These are phyloP conservation scores for Phrynosoma blainvillii DNA, from an alignment of 2,113 vertebrate species.

Conservation along the genomic window DNA sequence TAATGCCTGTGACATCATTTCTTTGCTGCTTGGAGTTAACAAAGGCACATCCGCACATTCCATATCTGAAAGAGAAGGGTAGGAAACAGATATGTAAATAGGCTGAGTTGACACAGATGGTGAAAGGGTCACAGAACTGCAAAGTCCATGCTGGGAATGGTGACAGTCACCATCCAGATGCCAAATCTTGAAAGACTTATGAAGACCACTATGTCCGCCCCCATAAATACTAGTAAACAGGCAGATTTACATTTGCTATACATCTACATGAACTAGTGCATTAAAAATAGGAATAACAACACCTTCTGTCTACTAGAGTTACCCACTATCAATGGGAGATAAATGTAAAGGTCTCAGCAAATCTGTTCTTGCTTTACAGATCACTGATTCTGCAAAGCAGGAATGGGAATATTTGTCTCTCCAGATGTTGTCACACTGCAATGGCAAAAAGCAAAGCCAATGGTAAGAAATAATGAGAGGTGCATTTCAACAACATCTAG, in stretches of 20 bases:
- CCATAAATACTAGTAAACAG: not conserved
- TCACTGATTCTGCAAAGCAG: too few relatives aligned
- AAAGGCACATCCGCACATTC: conserved; percentile 97
- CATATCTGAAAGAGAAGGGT: conserved; percentile 83
- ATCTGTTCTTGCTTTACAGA: too few relatives aligned
- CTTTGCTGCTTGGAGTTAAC: conserved; percentile 97
- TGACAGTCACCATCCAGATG: too few relatives aligned
- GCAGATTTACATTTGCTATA: not conserved
- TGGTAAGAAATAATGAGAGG: too few relatives aligned
- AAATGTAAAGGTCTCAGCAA: too few relatives aligned
- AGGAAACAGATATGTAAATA: not conserved
- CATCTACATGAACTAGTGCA: not conserved
- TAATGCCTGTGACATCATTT: conserved; percentile 99
- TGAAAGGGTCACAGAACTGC: not conserved
- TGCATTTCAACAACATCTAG: too few relatives aligned
- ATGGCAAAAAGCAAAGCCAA: too few relatives aligned
- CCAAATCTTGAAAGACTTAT: not conserved
- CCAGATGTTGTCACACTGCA: too few relatives aligned
- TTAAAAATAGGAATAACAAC: not conserved
- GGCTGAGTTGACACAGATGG: not conserved
- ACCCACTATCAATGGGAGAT: too few relatives aligned
- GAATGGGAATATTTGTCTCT: too few relatives aligned
- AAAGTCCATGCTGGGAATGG: not conserved
- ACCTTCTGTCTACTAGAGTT: too few relatives aligned
- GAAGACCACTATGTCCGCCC: not conserved